phyloP scores from a whole-genome alignment of 2,888 invertebrate species.

The Idaea dimidiata region DNA sequence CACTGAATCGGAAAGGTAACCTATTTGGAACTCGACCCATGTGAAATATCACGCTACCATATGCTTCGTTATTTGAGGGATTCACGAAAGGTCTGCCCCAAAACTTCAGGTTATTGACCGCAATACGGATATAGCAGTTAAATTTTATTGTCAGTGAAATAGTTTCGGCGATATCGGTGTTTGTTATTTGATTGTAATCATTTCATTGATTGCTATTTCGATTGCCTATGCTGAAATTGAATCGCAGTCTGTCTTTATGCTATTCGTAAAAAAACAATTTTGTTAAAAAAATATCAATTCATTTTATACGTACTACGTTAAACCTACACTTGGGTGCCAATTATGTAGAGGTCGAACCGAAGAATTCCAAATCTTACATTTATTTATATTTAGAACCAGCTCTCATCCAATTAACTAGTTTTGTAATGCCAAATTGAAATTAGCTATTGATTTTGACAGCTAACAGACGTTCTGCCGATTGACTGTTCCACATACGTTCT shows the following conservation, averaged over 20 bases:
- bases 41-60: slow-evolving; percentile 61
- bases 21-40: slow-evolving; percentile 55
- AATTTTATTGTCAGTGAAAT: slow-evolving; percentile 1
- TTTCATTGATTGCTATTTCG: background rate
- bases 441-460: slow-evolving; percentile 70
- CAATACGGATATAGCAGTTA: background rate
- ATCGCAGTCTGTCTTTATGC: background rate
- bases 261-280: background rate
- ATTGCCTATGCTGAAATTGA: background rate
- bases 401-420: slow-evolving; percentile 64
- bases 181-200: background rate
- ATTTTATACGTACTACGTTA: no score
- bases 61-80: slow-evolving; percentile 57
- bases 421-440: slow-evolving; percentile 51
- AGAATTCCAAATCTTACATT: slow-evolving; percentile 2
- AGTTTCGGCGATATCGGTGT: background rate
- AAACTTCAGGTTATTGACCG: slow-evolving; percentile 16
- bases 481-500: slow-evolving; percentile 33
- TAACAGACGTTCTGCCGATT: slow-evolving; percentile 53
- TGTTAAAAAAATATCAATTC: background rate
- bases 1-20: slow-evolving; percentile 71
- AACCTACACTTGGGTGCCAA: no score
- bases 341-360: background rate
- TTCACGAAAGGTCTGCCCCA: slow-evolving; percentile 37
- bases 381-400: slow-evolving; percentile 64